Base-by-base conservation (phyloP, 2,113 vertebrate genomes). In the Periophthalmodon schlosseri region DNA sequence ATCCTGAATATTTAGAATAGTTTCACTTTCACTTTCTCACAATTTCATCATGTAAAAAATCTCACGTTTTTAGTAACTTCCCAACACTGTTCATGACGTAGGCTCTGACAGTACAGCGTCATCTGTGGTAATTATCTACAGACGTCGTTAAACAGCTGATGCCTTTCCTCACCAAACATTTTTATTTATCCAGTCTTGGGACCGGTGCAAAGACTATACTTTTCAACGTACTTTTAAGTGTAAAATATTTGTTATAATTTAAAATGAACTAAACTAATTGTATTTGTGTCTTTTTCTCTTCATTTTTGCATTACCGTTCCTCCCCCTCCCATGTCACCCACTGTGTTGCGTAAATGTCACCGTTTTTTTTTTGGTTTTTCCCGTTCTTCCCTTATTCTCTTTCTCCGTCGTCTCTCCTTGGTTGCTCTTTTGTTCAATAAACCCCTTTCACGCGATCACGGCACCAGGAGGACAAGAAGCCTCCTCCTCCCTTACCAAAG, bases 401-500 rank as follows among this genome's bases (percentile, higher is more conserved):
- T 61, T 76, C 67, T 33, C 67, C 46, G 77, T 73, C 65, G 54
- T 75, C 64, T 66, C 63, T 71, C 68, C 68, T 67, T 33, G 28
- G 28, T 64, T 64, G 61, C 34, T 63, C 60, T 70, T 50, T 70
- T 18, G 28, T 20, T 21, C n/a, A 61, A 18, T 57, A 64, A 77
- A 74, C 61, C 66, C 74, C 81, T 13, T 72, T 68, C 57, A 39
- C 84, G 72, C 75, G 33, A 75, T 56, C 50, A 12, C 70, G 21
- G 11, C 69, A 65, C 21, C 74, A 94, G 93, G 94, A 94, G 82
- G 94, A 95, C 72, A 94, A 93, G 87, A 94, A 94, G 83, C 86
- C 91, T 80, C 94, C 93, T 92, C 93, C 94, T 60, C 94, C 93
- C 18, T 93, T 95, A 92, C 94, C 94, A 93, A 94, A 94, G 93